phyloP scores from a whole-genome alignment of 2,113 vertebrate species.

The Gasterosteus nipponicus region DNA sequence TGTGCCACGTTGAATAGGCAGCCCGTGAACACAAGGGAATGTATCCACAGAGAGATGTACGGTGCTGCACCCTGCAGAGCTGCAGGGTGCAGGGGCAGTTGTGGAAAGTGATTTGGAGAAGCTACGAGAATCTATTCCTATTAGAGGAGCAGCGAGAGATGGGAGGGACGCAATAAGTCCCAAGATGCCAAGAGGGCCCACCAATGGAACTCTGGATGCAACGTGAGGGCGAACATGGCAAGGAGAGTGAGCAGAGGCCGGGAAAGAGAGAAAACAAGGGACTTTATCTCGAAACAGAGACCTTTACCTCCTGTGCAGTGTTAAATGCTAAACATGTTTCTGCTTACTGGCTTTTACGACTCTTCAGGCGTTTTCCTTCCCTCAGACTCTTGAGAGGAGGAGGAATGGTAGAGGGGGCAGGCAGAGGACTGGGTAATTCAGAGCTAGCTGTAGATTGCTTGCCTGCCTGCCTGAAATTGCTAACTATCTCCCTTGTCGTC shows the following conservation, averaged over 20 bases:
- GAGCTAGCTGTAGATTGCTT: constrained; percentile 40
- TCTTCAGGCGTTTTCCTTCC: constrained; percentile 38
- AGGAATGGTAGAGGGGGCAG: background rate
- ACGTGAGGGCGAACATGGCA: background rate
- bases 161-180: constrained; percentile 40
- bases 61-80: too few species aligned
- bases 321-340: constrained; percentile 65
- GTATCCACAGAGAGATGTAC: constrained; percentile 25
- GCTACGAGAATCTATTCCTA: constrained; percentile 58
- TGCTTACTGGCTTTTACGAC: constrained; percentile 44
- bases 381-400: constrained; percentile 40
- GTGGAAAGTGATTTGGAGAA: constrained; percentile 34
- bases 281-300: constrained; percentile 30
- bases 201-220: constrained; percentile 20
- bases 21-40: constrained; percentile 7
- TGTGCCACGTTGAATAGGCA: constrained; percentile 42
- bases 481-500: background rate
- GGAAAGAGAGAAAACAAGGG: constrained; percentile 12
- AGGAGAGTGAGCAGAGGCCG: background rate
- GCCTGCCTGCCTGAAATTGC: constrained; percentile 36
- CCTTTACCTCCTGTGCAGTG: constrained; percentile 52
- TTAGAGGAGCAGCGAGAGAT: constrained; percentile 35
- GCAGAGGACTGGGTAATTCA: constrained; percentile 45
- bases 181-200: constrained; percentile 35
- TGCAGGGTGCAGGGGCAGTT: constrained; percentile 17